phyloP scores from a whole-genome alignment of 1,140 invertebrate genomes.

The Ganaspis sp. region DNA sequence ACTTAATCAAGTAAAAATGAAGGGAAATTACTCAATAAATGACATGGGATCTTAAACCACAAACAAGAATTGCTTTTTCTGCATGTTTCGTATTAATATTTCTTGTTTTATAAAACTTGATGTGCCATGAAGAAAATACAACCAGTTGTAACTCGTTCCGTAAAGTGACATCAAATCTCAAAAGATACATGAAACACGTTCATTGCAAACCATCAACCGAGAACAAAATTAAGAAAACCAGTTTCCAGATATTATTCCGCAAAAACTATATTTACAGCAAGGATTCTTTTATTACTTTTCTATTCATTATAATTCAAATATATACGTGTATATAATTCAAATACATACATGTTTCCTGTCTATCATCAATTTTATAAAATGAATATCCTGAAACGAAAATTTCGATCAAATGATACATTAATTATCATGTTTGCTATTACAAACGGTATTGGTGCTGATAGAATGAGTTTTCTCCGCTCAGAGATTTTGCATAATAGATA shows the following conservation, averaged over 20 bases:
- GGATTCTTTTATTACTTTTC: not conserved
- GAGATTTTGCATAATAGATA: not conserved
- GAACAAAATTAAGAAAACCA: slow-evolving; percentile 28
- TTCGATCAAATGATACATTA: not conserved
- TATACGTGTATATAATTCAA: too few species aligned
- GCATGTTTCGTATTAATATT: not conserved
- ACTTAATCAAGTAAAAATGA: not conserved
- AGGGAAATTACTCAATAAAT: not conserved
- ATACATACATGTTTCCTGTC: too few species aligned
- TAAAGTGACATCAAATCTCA: slow-evolving; percentile 7
- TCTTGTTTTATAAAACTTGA: slow-evolving; percentile 13
- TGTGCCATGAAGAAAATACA: slow-evolving; percentile 14
- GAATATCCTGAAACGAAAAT: too few species aligned
- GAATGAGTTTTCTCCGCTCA: not conserved
- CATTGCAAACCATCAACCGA: not conserved
- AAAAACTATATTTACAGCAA: not conserved
- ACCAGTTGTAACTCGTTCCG: not conserved
- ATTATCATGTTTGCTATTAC: not conserved
- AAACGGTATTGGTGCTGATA: not conserved
- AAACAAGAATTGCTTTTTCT: not conserved
- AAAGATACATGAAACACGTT: not conserved
- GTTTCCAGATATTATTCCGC: not conserved
- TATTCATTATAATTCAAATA: not conserved
- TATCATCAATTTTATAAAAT: too few species aligned
- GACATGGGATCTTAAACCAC: not conserved